phyloP scores from a whole-genome alignment of 2,113 vertebrate species.

The Connochaetes taurinus region DNA sequence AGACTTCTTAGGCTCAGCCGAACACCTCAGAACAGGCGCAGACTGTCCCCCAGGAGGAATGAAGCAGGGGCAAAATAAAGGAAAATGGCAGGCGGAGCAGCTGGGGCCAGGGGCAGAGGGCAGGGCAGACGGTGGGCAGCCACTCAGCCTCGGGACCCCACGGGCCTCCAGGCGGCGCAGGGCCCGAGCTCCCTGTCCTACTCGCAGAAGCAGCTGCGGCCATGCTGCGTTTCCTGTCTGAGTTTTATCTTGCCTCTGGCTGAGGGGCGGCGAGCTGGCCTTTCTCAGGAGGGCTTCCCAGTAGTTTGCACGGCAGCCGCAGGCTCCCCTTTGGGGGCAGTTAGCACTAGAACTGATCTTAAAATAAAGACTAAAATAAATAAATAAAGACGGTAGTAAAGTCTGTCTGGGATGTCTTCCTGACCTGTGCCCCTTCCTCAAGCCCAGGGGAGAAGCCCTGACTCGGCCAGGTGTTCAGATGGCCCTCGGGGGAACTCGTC shows the following conservation, averaged over 20 bases:
- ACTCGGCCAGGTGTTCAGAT: not conserved
- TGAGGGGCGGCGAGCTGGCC: no score
- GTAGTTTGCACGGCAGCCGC: accelerated
- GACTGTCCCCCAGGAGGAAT: not conserved
- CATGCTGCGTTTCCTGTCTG: not conserved
- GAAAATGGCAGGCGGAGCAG: no score
- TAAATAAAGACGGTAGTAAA: not conserved
- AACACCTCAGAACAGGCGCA: not conserved
- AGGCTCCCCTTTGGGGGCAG: not conserved
- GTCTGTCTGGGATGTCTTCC: not conserved
- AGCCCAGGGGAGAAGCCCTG: not conserved
- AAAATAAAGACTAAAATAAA: not conserved
- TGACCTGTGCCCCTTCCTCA: not conserved
- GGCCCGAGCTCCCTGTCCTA: accelerated
- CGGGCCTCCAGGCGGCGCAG: not conserved
- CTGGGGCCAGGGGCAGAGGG: accelerated
- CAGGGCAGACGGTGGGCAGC: accelerated
- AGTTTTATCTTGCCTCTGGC: not conserved
- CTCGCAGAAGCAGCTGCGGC: not conserved
- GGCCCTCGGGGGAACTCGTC: not conserved
- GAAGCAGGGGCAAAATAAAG: not conserved
- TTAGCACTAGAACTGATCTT: not conserved
- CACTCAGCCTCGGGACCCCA: not conserved
- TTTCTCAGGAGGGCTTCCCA: not conserved
- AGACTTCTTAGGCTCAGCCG: not conserved